A percentile compares a stretch with the other conserved stretches of the same genome.
phyloP scores from a whole-genome alignment of 2,888 invertebrate genomes.

The Xestobium rufovillosum region DNA sequence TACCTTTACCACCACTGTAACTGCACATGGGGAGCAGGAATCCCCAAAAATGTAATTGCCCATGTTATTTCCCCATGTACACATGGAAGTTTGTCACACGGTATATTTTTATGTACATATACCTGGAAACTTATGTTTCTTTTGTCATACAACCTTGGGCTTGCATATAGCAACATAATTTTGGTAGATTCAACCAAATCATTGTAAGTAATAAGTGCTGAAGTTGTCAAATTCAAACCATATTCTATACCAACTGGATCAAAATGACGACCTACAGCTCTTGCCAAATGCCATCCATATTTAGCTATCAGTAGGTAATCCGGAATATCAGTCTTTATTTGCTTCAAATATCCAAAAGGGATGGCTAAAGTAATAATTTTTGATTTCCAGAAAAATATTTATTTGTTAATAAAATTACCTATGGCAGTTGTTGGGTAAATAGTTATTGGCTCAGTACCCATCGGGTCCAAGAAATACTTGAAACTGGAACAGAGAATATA shows the following conservation, averaged over 20 bases:
- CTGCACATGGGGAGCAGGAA: no score
- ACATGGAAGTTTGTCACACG: no score
- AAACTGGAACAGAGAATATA: conserved; percentile 12
- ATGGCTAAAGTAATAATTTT: conserved; percentile 15
- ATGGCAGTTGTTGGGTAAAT: conserved; percentile 12
- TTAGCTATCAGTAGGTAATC: conserved; percentile 26
- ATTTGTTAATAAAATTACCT: conserved; percentile 13
- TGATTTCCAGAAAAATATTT: no score
- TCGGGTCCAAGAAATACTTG: conserved; percentile 13
- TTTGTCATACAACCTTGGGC: conserved; percentile 12
- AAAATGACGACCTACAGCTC: conserved; percentile 30
- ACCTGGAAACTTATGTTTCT: conserved; percentile 20
- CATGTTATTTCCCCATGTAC: no score
- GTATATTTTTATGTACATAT: no score
- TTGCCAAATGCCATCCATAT: conserved; percentile 28
- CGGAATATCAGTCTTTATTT: conserved; percentile 26
- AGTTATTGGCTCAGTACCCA: conserved; percentile 10
- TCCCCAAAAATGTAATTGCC: no score
- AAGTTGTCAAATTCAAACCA: conserved; percentile 17
- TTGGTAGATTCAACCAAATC: conserved; percentile 15
- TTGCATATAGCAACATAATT: conserved; percentile 13
- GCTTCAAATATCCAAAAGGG: conserved; percentile 14
- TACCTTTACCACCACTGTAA: no score
- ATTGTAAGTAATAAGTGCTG: conserved; percentile 16
- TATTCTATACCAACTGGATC: conserved; percentile 27